Evolutionary conservation across 1,140 invertebrate genomes (phyloP), one percentile per base, ranked within the genome.

Genomic region (Muscidifurax raptorellus): DNA sequence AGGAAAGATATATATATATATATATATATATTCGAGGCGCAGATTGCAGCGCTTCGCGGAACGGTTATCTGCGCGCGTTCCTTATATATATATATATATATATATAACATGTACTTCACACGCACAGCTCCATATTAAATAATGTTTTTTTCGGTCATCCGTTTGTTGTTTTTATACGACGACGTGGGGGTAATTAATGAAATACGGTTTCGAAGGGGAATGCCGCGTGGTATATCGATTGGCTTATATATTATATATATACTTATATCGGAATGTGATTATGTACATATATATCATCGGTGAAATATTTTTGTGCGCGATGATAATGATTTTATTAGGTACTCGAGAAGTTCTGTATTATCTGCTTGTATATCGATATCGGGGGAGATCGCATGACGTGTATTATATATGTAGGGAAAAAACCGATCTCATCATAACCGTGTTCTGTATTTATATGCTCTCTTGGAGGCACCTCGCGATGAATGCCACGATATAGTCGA

Each of bases 11-110:
- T 59, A 59, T 75, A 76, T 66, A 82, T 77, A 76, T 83, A n/a
- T n/a, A n/a, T n/a, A n/a, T n/a, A n/a, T 25, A 59, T n/a, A 82
- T 82, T 82, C 18, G 44, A 82, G 25, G 18, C 52, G 25, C 36
- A 83, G 82, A 83, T 83, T 83, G 66, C 22, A n/a, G 22, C 36
- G 30, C 9, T 83, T 78, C 82, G 82, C 27, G 75, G 74, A 83
- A 83, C 66, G 59, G 36, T 83, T 83, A 83, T 83, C 82, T 77
- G 3, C 25, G 27, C 44, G 0, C 15, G 28, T n/a, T 7, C 13
- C 36, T 3, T 32, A 74, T 72, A 36, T 36, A 18, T 74, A n/a
- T 28, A 25, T 13, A 13, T 32, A 27, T 72, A 13, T 36, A 30
- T 74, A 32, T 30, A 18, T 72, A n/a, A n/a, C n/a, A 18, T 40